Evolutionary conservation across 1,140 invertebrate species (phyloP), one percentile per base, ranked within the genome.

Genomic region (Nasonia longicornis): DNA sequence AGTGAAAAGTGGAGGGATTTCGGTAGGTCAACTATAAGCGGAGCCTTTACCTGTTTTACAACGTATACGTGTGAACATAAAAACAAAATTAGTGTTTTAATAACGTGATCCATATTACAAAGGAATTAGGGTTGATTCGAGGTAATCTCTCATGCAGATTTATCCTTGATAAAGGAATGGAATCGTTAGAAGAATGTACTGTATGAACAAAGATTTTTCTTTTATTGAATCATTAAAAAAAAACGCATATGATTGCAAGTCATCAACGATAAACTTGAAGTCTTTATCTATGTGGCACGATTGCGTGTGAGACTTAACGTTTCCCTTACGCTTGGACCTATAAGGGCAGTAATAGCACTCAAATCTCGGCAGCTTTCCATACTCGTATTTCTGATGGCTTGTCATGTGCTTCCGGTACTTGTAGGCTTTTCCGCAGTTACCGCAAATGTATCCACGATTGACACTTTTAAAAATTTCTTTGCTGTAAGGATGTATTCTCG

Each of bases 301-400:
- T 20, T 14, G 42, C 0, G 69, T 35, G 52, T 81, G 66, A 64
- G 63, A 45, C 6, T 81, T 71, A 26, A 72, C 8, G 35, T 77
- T 29, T 8, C 63, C 74, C 42, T 84, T 84, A 67, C 91, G 91
- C 78, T 92, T 91, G 8, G 91, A 89, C 66, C 90, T 88, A 81
- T 93, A 92, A 20, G 89, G 86, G 86, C 93, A 93, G 78, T 92
- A 88, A 66, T 91, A 88, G 85, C 93, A 93, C 29, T 89, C 90
- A 84, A 93, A 94, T 38, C 91, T 90, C 31, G 93, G 93, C 79
- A 91, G 91, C 42, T 92, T 91, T 64, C 91, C 91, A 78, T 93
- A 94, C 83, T 94, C 92, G 84, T 92, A 93, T 58, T 90, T 91
- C 80, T 91, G 88, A 86, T 94, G 93, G 3, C 89, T 86, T 79